phyloP scores from a whole-genome alignment of 2,113 vertebrate genomes.

The Fukomys damarensis region DNA sequence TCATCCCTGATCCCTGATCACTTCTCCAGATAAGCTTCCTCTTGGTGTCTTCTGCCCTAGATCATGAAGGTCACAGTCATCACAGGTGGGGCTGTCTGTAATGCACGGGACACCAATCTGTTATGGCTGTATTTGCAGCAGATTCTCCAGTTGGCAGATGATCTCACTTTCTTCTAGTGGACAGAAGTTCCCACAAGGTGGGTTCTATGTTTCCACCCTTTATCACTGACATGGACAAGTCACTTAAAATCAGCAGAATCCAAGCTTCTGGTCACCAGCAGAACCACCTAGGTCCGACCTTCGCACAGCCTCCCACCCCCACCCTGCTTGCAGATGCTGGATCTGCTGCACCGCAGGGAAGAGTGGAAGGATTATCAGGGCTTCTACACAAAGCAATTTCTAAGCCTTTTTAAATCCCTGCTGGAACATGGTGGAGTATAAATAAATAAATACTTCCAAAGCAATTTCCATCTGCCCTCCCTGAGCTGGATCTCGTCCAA shows the following conservation, averaged over 20 bases:
- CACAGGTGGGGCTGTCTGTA: background rate
- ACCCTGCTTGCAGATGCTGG: rapidly evolving
- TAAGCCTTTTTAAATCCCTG: conserved; percentile 64
- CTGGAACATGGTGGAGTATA: conserved; percentile 21
- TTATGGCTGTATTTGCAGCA: rapidly evolving
- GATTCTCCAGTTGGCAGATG: background rate
- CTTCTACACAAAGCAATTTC: conserved; percentile 65
- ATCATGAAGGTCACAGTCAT: background rate
- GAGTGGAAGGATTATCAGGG: background rate
- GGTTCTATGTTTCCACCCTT: background rate
- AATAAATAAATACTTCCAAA: conserved; percentile 61
- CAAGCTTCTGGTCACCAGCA: background rate
- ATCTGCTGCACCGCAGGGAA: background rate
- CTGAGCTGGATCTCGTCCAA: background rate
- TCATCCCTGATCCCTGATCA: too few species aligned
- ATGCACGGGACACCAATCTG: rapidly evolving
- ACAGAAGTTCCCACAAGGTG: background rate
- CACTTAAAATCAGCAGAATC: background rate
- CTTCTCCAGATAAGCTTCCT: background rate
- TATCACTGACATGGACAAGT: background rate
- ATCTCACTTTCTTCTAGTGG: background rate
- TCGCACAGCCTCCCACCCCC: background rate
- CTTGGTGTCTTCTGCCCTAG: background rate
- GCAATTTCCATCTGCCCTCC: conserved; percentile 43
- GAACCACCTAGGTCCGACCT: background rate